Conservation (phyloP, 1,140 invertebrate species). For the Drosophila ironensis region DNA sequence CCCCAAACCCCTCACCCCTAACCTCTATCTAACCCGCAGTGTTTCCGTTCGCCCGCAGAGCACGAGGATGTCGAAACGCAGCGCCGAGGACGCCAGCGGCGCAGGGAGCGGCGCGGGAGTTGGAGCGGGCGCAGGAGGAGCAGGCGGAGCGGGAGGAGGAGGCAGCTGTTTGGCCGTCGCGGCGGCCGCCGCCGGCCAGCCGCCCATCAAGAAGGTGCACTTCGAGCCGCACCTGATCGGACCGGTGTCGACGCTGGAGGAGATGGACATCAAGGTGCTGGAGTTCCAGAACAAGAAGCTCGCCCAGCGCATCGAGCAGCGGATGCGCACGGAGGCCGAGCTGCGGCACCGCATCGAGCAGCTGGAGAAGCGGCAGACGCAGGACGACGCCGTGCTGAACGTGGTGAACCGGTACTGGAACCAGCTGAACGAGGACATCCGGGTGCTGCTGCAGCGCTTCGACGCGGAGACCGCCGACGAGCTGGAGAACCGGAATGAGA, state of each 20-base stretch:
- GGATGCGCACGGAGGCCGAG: constrained; percentile 94
- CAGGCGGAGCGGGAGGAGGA: constrained; percentile 22
- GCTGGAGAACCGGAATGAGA: constrained; percentile 97
- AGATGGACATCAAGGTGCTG: constrained; percentile 98
- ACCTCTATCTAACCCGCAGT: background rate
- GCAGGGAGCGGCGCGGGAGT: constrained; percentile 30
- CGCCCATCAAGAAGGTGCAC: constrained; percentile 94
- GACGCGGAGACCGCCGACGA: constrained; percentile 99
- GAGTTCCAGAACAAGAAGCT: constrained; percentile 99
- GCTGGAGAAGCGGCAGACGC: constrained; percentile 97
- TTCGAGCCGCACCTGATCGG: constrained; percentile 96
- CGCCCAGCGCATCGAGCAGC: constrained; percentile 94
- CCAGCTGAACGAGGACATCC: constrained; percentile 97
- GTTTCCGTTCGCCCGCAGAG: constrained; percentile 16
- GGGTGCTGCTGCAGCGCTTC: constrained; percentile 96
- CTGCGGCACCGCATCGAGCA: constrained; percentile 96
- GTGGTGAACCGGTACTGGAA: constrained; percentile 99
- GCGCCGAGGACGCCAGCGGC: constrained; percentile 84
- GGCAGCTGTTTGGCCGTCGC: constrained; percentile 61
- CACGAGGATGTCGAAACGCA: constrained; percentile 88
- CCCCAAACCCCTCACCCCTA: too few relatives aligned
- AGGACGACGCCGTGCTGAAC: constrained; percentile 98
- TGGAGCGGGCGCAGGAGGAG: constrained; percentile 82
- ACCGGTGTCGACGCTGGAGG: constrained; percentile 95
- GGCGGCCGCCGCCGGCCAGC: constrained; percentile 80